These are phyloP conservation scores for Pterobdella sp. DNA, from an alignment of 2,888 invertebrate species.

Conservation along the genomic window DNA sequence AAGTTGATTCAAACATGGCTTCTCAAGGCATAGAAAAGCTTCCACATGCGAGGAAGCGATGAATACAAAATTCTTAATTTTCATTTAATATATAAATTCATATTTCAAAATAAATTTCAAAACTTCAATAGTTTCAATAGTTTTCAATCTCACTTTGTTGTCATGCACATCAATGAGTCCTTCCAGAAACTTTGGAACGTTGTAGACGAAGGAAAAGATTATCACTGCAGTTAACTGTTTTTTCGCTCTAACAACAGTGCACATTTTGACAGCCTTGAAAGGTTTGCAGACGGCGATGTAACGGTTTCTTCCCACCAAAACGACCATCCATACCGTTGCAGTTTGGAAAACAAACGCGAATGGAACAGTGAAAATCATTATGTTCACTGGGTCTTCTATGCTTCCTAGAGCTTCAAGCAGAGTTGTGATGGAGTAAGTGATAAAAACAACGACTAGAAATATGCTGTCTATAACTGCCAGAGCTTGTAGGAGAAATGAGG, in stretches of 20 bases:
- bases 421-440: slow-evolving; percentile 34
- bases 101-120: no score
- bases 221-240: slow-evolving; percentile 36
- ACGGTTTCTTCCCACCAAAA: slow-evolving; percentile 36
- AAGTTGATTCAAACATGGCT: no score
- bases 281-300: slow-evolving; percentile 38
- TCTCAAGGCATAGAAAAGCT: no score
- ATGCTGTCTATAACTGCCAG: slow-evolving; percentile 36
- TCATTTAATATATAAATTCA: no score
- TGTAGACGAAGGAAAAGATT: slow-evolving; percentile 34
- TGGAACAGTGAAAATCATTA: slow-evolving; percentile 31
- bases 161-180: not conserved
- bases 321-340: slow-evolving; percentile 38
- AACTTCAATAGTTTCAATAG: no score
- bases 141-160: no score
- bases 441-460: slow-evolving; percentile 35
- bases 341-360: slow-evolving; percentile 34
- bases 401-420: slow-evolving; percentile 25
- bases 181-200: slow-evolving; percentile 33
- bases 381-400: not conserved
- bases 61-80: no score
- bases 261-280: slow-evolving; percentile 36
- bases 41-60: no score
- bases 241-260: slow-evolving; percentile 36
- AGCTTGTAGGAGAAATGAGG: slow-evolving; percentile 39